Conservation (phyloP, 2,888 invertebrate species). For the Cordilura impudica region DNA sequence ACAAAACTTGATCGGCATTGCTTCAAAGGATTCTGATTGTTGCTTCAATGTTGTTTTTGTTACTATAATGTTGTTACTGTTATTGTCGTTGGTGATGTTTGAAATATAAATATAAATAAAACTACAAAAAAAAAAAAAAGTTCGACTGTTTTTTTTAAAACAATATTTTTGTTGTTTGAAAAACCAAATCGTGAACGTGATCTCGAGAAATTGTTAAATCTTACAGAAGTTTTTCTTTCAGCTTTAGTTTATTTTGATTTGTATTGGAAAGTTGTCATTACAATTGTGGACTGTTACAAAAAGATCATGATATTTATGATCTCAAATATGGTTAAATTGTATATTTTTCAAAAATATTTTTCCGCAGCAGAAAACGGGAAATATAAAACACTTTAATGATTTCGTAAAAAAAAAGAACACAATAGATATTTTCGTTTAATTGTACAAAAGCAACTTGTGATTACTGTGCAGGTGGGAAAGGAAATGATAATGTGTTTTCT, state of each 20-base stretch:
- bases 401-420: constrained; percentile 1
- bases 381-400: constrained; percentile 37
- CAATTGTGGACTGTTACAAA: constrained; percentile 14
- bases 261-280: constrained; percentile 31
- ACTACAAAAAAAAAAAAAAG: constrained; percentile 14
- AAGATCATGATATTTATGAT: constrained; percentile 54
- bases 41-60: constrained; percentile 31
- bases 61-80: constrained; percentile 43
- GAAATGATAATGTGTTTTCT: neutral
- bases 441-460: neutral
- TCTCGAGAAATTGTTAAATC: constrained; percentile 59
- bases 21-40: constrained; percentile 56
- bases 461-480: constrained; percentile 24
- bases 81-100: constrained; percentile 54
- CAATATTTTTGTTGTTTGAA: constrained; percentile 58
- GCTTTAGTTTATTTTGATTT: constrained; percentile 27
- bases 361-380: constrained; percentile 14
- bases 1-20: constrained; percentile 60
- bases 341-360: constrained; percentile 23
- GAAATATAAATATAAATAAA: constrained; percentile 43
- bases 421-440: neutral
- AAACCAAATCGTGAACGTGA: constrained; percentile 61
- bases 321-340: constrained; percentile 41
- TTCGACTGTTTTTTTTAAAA: constrained; percentile 18
- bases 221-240: constrained; percentile 26